Evolutionary conservation across 1,140 invertebrate species (phyloP).

Genomic region (fruit fly (Drosophila melanogaster)): Release_6_plus_ISO1_MT NT_033777.3:17227501-17228000

Average conservation of each 20-base stretch:
- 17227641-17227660: neutral
- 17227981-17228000: too few relatives aligned
- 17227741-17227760: constrained; percentile 5
- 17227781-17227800: constrained; percentile 48
- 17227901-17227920: neutral
- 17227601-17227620: too few relatives aligned
- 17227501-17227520: neutral
- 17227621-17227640: too few relatives aligned
- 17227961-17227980: too few relatives aligned
- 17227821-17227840: constrained; percentile 36
- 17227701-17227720: constrained; percentile 42
- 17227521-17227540: neutral
- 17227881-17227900: neutral
- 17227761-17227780: constrained; percentile 31
- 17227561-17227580: too few relatives aligned
- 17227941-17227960: too few relatives aligned
- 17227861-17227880: constrained; percentile 14
- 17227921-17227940: neutral
- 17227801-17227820: constrained; percentile 48
- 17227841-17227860: constrained; percentile 41
- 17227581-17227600: too few relatives aligned
- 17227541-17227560: neutral
- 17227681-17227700: constrained; percentile 12
- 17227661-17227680: neutral
- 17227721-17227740: constrained; percentile 13